These are phyloP conservation scores for Numida meleagris DNA, from an alignment of 2,113 vertebrate genomes.

Conservation along the genomic window DNA sequence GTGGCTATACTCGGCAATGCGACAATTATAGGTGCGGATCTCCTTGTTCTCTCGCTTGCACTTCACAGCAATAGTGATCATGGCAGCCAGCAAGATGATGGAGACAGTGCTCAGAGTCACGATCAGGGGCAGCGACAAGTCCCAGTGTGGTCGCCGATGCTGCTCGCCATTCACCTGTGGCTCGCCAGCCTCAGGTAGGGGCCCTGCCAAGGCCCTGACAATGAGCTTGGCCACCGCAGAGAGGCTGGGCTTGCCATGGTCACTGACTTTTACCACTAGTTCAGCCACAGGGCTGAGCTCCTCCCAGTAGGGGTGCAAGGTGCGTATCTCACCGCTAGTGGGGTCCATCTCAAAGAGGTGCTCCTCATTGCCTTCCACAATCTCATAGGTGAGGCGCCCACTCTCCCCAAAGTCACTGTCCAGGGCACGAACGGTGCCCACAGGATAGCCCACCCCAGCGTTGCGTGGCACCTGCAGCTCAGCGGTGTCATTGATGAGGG, in stretches of 20 bases:
- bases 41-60: constrained; percentile 99
- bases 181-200: constrained; percentile 90
- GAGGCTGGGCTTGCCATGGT: constrained; percentile 95
- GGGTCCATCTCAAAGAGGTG: constrained; percentile 96
- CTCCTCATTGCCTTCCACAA: constrained; percentile 96
- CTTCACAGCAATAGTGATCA: constrained; percentile 97
- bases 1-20: constrained; percentile 98
- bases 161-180: constrained; percentile 90
- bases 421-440: constrained; percentile 92
- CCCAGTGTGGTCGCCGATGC: constrained; percentile 87
- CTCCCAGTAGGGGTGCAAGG: constrained; percentile 94
- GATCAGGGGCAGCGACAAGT: constrained; percentile 95
- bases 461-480: constrained; percentile 97
- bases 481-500: constrained; percentile 94
- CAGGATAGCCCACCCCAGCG: constrained; percentile 93
- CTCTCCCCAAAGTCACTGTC: constrained; percentile 98
- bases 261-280: constrained; percentile 94
- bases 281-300: constrained; percentile 92
- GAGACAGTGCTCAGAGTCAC: constrained; percentile 97
- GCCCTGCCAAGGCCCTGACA: constrained; percentile 91
- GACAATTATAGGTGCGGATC: constrained; percentile 98
- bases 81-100: constrained; percentile 95
- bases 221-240: constrained; percentile 94
- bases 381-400: constrained; percentile 95
- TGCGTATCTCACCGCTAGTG: constrained; percentile 92